Evolutionary conservation across 2,797 vertebrate species (phyloP).

Genomic region (Enteromius radiatus): DNA sequence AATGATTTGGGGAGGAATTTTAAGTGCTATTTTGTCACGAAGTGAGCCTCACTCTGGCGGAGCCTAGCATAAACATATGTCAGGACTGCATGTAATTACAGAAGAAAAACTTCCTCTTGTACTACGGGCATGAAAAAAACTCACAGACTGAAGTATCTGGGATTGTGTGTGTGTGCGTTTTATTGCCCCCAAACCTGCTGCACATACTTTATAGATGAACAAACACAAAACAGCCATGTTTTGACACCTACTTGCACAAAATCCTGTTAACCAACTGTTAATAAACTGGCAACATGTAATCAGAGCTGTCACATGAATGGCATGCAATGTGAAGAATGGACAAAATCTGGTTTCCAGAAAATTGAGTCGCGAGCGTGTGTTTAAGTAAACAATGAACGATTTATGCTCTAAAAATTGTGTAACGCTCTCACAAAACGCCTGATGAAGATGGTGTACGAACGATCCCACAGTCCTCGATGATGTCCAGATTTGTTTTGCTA

Average conservation of each 20-base stretch:
- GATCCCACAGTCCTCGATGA: conserved; percentile 60
- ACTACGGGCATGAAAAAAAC: conserved; percentile 77
- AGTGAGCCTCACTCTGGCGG: conserved; percentile 73
- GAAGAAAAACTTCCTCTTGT: conserved; percentile 77
- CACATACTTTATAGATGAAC: conserved; percentile 42
- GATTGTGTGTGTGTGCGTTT: conserved; percentile 13
- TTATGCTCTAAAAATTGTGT: conserved; percentile 43
- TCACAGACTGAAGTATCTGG: conserved; percentile 43
- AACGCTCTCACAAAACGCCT: conserved; percentile 43
- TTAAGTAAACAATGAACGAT: conserved; percentile 47
- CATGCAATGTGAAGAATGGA: conserved; percentile 40
- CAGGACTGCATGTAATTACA: conserved; percentile 82
- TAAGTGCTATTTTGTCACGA: conserved; percentile 79
- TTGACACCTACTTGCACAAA: conserved; percentile 33
- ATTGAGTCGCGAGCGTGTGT: conserved; percentile 15
- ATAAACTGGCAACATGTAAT: conserved; percentile 37
- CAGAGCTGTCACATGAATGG: conserved; percentile 42
- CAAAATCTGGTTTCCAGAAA: conserved; percentile 51
- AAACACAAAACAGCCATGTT: conserved; percentile 19
- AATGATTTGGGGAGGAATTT: conserved; percentile 77
- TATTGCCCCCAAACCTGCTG: conserved; percentile 30
- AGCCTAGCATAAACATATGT: conserved; percentile 81
- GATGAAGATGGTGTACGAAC: background rate
- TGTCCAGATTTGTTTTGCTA: conserved; percentile 80
- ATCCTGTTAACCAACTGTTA: conserved; percentile 40